Base-by-base conservation (phyloP, 1,140 invertebrate species). In the Tetramorium simillimum region DNA sequence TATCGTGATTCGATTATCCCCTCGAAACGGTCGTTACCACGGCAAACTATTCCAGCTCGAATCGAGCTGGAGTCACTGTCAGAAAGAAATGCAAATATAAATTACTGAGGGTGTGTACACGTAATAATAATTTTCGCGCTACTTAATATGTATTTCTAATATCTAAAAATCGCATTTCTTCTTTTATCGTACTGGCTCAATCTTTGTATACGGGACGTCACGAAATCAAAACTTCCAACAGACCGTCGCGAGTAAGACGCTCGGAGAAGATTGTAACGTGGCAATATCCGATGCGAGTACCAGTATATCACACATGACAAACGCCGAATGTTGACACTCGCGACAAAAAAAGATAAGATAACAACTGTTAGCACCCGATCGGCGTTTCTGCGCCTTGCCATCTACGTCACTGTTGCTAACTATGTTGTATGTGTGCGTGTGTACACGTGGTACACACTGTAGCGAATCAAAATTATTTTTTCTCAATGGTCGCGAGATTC, bases 311-410 rank as follows among this genome's bases (percentile, higher is more conserved):
- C 73, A 90, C 58, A 86, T 86, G 70, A 89, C 53, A 40, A 85
- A 62, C 56, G 60, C 53, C 85, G 73, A 90, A 65, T 92, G 89
- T 92, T 92, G 89, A 92, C 88, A 92, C 58, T 92, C 76, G 70
- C 85, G 76, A 69, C 65, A 75, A 87, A 65, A 90, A 86, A 86
- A 89, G 91, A 92, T 92, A 92, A 92, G 91, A 92, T 92, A 92
- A 73, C 73, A 86, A 80, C 62, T 91, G 85, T 88, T 85, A 87
- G 58, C 86, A 85, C 84, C 91, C 91, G 90, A 91, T 92, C 88
- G 73, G 51, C 75, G 65, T 75, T 90, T 85, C 85, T 91, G 85
- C 80, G 28, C 85, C 75, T 77, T 69, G 63, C 14, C 49, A 33
- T 72, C 60, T 87, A 92, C 91, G 91, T 92, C 89, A 91, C 82